Evolutionary conservation across 1,140 invertebrate species (phyloP).

Genomic region (Charaxes varanes): DNA sequence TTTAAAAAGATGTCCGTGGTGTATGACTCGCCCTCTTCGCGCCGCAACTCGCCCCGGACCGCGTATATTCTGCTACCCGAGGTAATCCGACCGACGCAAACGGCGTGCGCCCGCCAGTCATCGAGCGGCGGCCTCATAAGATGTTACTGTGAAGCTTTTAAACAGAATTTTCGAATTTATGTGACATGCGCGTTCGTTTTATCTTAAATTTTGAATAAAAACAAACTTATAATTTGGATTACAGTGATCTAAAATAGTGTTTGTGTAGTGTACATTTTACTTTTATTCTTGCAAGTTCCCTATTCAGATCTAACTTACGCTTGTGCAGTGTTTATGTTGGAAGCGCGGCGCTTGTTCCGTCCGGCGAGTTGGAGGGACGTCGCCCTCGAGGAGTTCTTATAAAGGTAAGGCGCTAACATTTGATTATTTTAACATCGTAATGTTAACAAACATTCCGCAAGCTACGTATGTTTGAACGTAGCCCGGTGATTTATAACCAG

Average conservation of each 20-base stretch:
- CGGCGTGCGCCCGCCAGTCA: constrained; percentile 52
- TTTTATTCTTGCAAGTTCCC: constrained; percentile 26
- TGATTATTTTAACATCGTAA: constrained; percentile 44
- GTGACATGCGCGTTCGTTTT: constrained; percentile 58
- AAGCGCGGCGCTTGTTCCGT: constrained; percentile 53
- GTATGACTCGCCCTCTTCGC: constrained; percentile 19
- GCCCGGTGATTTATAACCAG: too few relatives aligned
- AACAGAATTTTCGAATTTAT: constrained; percentile 40
- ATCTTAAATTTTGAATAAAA: constrained; percentile 55
- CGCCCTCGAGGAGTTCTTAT: constrained; percentile 60
- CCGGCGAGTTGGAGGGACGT: constrained; percentile 63
- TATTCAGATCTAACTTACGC: constrained; percentile 43
- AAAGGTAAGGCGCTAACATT: constrained; percentile 50
- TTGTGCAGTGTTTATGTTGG: constrained; percentile 70
- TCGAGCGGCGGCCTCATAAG: constrained; percentile 54
- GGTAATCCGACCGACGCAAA: constrained; percentile 47
- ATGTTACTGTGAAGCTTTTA: constrained; percentile 23
- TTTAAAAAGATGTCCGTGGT: constrained; percentile 25
- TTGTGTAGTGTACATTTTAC: constrained; percentile 45
- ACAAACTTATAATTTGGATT: constrained; percentile 54
- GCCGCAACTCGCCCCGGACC: constrained; percentile 23
- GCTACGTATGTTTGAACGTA: too few relatives aligned
- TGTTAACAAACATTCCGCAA: too few relatives aligned
- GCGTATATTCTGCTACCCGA: constrained; percentile 13
- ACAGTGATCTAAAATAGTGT: constrained; percentile 52